Evolutionary conservation across 2,797 vertebrate genomes (phyloP).

Genomic region (Acanthiza pusilla): DNA sequence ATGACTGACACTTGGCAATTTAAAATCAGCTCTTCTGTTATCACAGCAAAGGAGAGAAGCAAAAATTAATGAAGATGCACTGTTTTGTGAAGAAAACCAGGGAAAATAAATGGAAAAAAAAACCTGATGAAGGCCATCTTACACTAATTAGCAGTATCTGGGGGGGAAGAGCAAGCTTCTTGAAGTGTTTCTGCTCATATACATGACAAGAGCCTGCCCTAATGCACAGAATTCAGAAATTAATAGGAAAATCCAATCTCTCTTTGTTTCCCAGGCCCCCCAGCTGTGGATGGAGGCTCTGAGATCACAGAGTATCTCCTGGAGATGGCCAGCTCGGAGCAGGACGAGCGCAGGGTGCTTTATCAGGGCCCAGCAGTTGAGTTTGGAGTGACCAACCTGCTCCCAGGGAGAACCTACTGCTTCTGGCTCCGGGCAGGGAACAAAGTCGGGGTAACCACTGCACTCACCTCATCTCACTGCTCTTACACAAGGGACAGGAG

Average conservation of each 20-base stretch:
- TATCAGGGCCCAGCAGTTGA: constrained; percentile 66
- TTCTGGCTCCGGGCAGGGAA: constrained; percentile 78
- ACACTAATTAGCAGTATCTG: neutral
- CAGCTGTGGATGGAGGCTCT: constrained; percentile 64
- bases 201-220: neutral
- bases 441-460: constrained; percentile 66
- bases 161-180: neutral
- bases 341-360: constrained; percentile 45
- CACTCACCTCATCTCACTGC: fast-evolving
- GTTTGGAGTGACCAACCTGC: constrained; percentile 63
- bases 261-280: constrained; percentile 62
- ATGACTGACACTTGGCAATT: neutral
- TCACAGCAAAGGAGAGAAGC: neutral
- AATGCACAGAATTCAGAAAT: neutral
- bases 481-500: too few species aligned
- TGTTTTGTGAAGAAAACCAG: neutral
- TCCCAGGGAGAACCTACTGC: constrained; percentile 69
- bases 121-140: neutral
- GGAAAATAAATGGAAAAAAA: neutral
- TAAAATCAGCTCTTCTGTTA: neutral
- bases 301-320: constrained; percentile 64
- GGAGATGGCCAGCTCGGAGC: constrained; percentile 65
- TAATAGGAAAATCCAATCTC: neutral
- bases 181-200: neutral
- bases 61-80: neutral